Conservation (phyloP, 2,113 vertebrate genomes). For the Thalassarche chlororhynchos region DNA sequence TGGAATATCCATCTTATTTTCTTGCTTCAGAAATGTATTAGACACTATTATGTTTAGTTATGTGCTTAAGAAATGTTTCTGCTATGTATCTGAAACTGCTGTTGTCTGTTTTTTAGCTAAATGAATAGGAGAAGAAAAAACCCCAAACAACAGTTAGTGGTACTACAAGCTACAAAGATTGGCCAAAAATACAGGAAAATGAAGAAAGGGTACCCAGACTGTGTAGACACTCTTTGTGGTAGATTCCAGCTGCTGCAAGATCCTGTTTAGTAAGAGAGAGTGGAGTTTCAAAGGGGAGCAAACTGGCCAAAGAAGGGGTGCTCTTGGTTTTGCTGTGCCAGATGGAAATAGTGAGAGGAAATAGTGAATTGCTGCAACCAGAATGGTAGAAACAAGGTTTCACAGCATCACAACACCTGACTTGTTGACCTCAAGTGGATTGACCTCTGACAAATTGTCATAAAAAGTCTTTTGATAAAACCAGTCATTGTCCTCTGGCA, state of each 20-base stretch:
- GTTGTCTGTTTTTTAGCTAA: background rate
- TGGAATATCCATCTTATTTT: background rate
- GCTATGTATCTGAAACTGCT: background rate
- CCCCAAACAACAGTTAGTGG: background rate
- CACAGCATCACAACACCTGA: background rate
- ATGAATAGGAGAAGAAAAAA: background rate
- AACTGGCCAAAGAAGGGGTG: background rate
- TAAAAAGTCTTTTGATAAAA: background rate
- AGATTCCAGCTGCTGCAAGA: conserved; percentile 1
- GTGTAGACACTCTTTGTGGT: conserved; percentile 18
- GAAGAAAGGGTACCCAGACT: background rate
- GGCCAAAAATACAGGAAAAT: conserved; percentile 42
- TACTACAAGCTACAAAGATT: background rate
- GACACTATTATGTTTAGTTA: background rate
- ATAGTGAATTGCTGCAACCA: background rate
- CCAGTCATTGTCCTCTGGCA: background rate
- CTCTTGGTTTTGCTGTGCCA: background rate
- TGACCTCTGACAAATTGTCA: background rate
- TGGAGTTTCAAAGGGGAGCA: background rate
- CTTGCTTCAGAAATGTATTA: background rate
- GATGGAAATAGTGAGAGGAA: background rate
- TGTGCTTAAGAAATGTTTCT: background rate
- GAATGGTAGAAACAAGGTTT: background rate
- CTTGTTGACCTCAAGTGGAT: background rate
- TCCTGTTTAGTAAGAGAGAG: conserved; percentile 38